Conservation (phyloP, 2,113 vertebrate genomes). For the Corynorhinus townsendii region DNA sequence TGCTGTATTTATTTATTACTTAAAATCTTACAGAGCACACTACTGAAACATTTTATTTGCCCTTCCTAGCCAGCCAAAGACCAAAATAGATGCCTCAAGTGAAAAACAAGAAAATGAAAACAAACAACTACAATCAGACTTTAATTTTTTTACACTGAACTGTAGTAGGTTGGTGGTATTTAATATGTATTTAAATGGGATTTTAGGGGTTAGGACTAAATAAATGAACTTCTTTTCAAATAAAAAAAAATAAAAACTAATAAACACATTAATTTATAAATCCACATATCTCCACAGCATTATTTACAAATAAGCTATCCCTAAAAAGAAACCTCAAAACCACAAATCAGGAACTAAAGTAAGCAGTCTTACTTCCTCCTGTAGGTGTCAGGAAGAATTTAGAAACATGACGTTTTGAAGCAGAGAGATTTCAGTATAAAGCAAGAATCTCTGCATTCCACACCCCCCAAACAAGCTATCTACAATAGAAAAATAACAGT, state of each 20-base stretch:
- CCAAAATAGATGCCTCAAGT: not conserved
- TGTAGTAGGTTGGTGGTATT: not conserved
- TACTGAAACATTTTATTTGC: not conserved
- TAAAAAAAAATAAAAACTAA: not conserved
- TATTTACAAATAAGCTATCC: not conserved
- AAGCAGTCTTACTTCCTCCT: conserved; percentile 57
- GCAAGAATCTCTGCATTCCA: conserved; percentile 50
- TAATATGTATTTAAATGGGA: not conserved
- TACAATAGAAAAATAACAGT: conserved; percentile 26
- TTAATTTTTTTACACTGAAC: conserved; percentile 1
- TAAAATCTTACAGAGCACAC: not conserved
- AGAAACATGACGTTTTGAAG: conserved; percentile 44
- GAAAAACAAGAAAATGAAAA: conserved; percentile 23
- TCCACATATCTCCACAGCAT: not conserved
- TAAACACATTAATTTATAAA: conserved; percentile 26
- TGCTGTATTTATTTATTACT: not conserved
- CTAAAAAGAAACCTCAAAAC: conserved; percentile 67
- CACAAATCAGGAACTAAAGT: conserved; percentile 62
- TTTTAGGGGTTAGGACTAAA: too few relatives aligned
- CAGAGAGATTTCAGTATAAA: conserved; percentile 39
- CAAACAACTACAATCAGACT: not conserved
- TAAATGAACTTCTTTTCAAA: too few relatives aligned
- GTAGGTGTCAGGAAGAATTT: conserved; percentile 22
- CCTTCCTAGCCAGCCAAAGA: not conserved
- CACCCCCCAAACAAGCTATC: not conserved